phyloP scores from a whole-genome alignment of 2,113 vertebrate genomes.

The Pelusios castaneus region DNA sequence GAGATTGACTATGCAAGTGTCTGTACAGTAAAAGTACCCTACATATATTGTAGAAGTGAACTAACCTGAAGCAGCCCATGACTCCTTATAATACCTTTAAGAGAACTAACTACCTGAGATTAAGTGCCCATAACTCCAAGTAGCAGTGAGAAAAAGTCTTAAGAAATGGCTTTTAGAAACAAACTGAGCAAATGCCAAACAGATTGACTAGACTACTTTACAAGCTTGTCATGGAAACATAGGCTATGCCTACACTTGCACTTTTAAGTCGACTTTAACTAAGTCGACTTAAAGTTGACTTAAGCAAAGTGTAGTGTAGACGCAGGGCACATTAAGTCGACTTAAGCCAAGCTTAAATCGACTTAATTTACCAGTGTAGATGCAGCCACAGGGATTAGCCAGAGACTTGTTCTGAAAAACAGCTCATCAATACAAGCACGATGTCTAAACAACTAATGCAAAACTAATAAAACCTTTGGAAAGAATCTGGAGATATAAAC shows the following conservation, averaged over 20 bases:
- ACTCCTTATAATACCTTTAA: not conserved
- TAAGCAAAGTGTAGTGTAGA: too few relatives aligned
- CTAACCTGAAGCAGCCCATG: not conserved
- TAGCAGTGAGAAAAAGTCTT: not conserved
- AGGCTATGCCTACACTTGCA: too few relatives aligned
- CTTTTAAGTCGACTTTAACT: too few relatives aligned
- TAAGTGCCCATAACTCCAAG: not conserved
- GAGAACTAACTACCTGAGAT: not conserved
- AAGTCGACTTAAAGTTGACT: too few relatives aligned
- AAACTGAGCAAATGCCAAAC: not conserved
- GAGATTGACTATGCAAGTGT: not conserved
- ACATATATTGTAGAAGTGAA: not conserved
- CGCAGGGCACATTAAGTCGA: too few relatives aligned
- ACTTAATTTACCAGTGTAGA: too few relatives aligned
- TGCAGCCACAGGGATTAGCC: rapidly evolving
- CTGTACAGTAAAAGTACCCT: rapidly evolving
- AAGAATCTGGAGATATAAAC: not conserved
- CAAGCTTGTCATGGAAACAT: not conserved
- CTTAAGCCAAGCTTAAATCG: too few relatives aligned
- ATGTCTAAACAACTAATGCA: not conserved
- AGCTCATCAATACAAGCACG: not conserved
- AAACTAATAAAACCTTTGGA: not conserved
- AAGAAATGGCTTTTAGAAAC: not conserved
- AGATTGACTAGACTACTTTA: not conserved
- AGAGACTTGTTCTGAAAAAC: not conserved